Evolutionary conservation across 1,140 invertebrate species (phyloP).

Genomic region (Campoletis sonorensis): DNA sequence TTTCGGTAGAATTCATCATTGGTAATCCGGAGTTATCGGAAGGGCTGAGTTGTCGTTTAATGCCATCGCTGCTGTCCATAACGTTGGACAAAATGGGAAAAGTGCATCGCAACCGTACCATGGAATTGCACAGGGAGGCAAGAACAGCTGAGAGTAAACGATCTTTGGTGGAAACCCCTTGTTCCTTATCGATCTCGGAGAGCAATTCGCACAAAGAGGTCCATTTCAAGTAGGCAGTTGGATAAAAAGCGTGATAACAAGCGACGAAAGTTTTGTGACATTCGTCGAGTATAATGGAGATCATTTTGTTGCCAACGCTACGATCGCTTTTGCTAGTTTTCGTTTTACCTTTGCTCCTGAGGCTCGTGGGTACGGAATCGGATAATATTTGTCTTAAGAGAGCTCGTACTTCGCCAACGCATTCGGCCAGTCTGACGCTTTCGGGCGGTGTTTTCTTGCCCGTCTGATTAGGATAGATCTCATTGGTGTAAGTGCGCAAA

Average conservation of each 20-base stretch:
- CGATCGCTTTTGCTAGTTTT: slow-evolving; percentile 59
- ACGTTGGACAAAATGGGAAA: slow-evolving; percentile 83
- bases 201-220: slow-evolving; percentile 92
- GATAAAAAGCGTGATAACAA: slow-evolving; percentile 97
- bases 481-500: slow-evolving; percentile 89
- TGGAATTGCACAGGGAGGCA: slow-evolving; percentile 87
- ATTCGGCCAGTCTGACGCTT: slow-evolving; percentile 87
- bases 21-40: slow-evolving; percentile 84
- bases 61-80: slow-evolving; percentile 75
- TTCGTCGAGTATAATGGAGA: slow-evolving; percentile 88
- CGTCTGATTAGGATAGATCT: slow-evolving; percentile 89
- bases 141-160: slow-evolving; percentile 88
- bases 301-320: slow-evolving; percentile 74
- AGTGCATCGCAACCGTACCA: slow-evolving; percentile 86
- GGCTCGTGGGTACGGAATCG: slow-evolving; percentile 80
- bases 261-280: slow-evolving; percentile 93
- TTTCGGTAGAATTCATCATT: slow-evolving; percentile 84
- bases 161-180: slow-evolving; percentile 77
- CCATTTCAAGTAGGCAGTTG: slow-evolving; percentile 95
- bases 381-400: slow-evolving; percentile 90
- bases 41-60: slow-evolving; percentile 80
- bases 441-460: slow-evolving; percentile 82
- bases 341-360: slow-evolving; percentile 72
- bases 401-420: slow-evolving; percentile 90
- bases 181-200: slow-evolving; percentile 83